phyloP scores from a whole-genome alignment of 2,888 invertebrate genomes.

The Cremastinae sp. region DNA sequence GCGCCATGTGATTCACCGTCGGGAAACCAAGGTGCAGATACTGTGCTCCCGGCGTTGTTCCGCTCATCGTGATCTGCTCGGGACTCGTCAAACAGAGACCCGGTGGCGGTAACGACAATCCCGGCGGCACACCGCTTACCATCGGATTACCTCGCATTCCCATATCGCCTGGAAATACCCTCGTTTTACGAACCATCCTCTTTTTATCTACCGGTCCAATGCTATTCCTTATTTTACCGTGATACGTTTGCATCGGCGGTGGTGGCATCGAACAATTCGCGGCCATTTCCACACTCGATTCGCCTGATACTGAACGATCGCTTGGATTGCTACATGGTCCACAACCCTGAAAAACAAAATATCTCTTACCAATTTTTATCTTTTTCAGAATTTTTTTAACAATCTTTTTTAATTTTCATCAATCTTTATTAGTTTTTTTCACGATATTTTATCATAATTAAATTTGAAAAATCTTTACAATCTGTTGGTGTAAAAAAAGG shows the following conservation, averaged over 20 bases:
- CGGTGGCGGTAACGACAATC: constrained; percentile 75
- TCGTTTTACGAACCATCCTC: constrained; percentile 41
- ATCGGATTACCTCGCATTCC: constrained; percentile 74
- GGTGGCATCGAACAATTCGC: constrained; percentile 75
- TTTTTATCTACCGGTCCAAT: constrained; percentile 32
- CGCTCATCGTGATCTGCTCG: constrained; percentile 76
- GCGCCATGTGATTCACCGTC: constrained; percentile 74
- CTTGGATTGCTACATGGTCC: constrained; percentile 73
- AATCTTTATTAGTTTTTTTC: not conserved
- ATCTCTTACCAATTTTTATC: not conserved
- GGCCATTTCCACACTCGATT: constrained; percentile 70
- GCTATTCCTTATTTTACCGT: constrained; percentile 69
- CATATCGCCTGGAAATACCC: constrained; percentile 72
- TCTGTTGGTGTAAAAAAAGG: not conserved
- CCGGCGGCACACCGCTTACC: constrained; percentile 75
- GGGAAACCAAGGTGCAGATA: constrained; percentile 77
- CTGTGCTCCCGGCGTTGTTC: constrained; percentile 66
- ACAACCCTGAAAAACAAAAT: constrained; percentile 68
- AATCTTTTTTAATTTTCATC: not conserved
- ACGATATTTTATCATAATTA: not conserved
- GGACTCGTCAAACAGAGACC: constrained; percentile 75
- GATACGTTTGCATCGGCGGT: constrained; percentile 76
- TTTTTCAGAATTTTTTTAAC: not conserved
- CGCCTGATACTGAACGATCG: constrained; percentile 66
- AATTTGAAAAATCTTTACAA: not conserved